A percentile compares a stretch with the other conserved stretches of the same genome.
phyloP scores from a whole-genome alignment of 2,797 vertebrate species.

The Syngnathus rostellatus region DNA sequence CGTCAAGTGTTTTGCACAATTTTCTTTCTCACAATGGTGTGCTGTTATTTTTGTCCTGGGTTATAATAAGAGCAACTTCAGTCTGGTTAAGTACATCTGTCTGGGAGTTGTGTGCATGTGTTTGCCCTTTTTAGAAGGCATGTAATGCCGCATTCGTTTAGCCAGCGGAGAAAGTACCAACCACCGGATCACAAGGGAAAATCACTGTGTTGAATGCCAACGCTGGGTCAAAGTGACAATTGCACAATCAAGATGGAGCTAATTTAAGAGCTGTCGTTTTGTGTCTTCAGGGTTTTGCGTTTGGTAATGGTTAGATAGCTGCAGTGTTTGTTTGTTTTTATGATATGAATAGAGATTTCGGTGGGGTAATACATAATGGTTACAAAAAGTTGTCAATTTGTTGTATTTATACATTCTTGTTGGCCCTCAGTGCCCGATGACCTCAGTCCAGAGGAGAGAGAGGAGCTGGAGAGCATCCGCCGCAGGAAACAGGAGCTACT shows the following conservation, averaged over 20 bases:
- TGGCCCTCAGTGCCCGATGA: constrained; percentile 78
- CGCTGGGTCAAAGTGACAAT: background rate
- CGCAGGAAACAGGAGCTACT: constrained; percentile 90
- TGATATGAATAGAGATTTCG: background rate
- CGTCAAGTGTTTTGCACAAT: background rate
- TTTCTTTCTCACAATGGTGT: constrained; percentile 19
- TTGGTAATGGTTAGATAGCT: background rate
- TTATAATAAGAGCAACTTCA: constrained; percentile 34
- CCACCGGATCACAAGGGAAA: background rate
- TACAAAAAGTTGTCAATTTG: constrained; percentile 21
- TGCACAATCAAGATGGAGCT: background rate
- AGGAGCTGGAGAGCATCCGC: constrained; percentile 90
- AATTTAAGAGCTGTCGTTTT: background rate
- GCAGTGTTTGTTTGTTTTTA: background rate
- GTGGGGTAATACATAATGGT: constrained; percentile 20
- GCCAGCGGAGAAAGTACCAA: background rate
- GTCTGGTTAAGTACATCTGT: constrained; percentile 30
- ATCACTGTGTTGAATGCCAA: background rate
- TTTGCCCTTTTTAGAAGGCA: background rate
- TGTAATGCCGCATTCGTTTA: background rate
- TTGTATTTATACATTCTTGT: constrained; percentile 15
- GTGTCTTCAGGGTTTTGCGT: background rate
- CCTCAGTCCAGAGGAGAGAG: constrained; percentile 87
- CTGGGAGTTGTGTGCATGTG: constrained; percentile 7
- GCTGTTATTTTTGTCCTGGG: constrained; percentile 36